A percentile compares a stretch with the other conserved stretches of the same genome.
Evolutionary conservation across 1,140 invertebrate genomes (phyloP).

Genomic region (Palaemon carinicauda): DNA sequence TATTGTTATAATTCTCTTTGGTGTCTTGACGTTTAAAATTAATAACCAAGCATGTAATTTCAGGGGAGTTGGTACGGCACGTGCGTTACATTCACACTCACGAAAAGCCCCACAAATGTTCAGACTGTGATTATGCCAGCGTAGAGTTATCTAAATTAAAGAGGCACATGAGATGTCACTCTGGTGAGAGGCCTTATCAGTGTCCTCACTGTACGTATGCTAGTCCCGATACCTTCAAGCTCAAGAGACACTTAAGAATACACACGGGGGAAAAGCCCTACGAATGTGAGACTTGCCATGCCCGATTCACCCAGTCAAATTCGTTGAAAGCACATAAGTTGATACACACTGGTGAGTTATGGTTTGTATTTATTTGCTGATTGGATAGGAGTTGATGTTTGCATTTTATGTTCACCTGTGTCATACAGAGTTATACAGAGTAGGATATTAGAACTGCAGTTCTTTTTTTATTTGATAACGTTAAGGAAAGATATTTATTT

Average conservation of each 20-base stretch:
- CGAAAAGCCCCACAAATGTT: conserved; percentile 94
- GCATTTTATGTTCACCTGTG: no score
- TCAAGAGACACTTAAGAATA: conserved; percentile 74
- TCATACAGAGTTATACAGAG: no score
- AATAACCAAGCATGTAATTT: neutral
- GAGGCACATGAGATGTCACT: conserved; percentile 92
- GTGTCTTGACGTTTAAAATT: neutral
- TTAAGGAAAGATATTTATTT: no score
- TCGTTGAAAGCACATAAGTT: conserved; percentile 93
- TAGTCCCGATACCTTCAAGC: conserved; percentile 96
- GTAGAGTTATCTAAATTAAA: conserved; percentile 93
- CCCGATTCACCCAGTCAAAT: conserved; percentile 95
- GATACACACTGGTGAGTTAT: conserved; percentile 85
- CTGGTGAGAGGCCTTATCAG: conserved; percentile 72
- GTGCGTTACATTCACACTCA: conserved; percentile 92
- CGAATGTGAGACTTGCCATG: conserved; percentile 72
- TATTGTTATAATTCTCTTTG: no score
- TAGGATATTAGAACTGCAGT: no score
- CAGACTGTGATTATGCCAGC: conserved; percentile 93
- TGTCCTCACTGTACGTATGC: conserved; percentile 98
- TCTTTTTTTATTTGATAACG: no score
- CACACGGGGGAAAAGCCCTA: conserved; percentile 75
- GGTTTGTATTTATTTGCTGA: neutral
- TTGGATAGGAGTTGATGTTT: no score
- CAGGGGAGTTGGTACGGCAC: conserved; percentile 91